Evolutionary conservation across 2,113 vertebrate genomes (phyloP), one percentile per base, ranked within the genome.

Genomic region (Oreotrochilus melanogaster): DNA sequence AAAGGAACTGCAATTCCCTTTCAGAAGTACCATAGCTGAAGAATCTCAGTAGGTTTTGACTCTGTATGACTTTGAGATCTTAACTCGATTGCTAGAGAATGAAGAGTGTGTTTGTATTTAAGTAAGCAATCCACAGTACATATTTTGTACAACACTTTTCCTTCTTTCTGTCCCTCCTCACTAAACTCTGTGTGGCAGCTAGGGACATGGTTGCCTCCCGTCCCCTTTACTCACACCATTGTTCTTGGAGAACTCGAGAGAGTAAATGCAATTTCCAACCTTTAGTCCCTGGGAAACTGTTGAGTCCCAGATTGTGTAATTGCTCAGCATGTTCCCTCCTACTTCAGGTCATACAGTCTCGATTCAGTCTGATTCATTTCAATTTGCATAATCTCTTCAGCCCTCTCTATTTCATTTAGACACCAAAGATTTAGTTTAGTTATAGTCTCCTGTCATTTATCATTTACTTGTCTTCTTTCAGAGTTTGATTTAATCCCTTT

Each of bases 401-500:
- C 45, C 22, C 31, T 65, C 84, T 56, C 6, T 33, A 73, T 70
- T 79, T 95, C 73, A 66, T 37, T 64, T 33, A 43, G 76, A 78
- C 88, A 90, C 83, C 65, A 22, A 67, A 43, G 50, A 51, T 89
- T 84, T 86, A 61, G 64, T 71, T 90, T 31, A 42, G 78, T 60
- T 64, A 53, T 62, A 83, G 66, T 39, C n/a, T 35, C 9, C 1
- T 53, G 11, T 54, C 79, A 74, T 88, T 95, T 93, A 88, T 93
- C 42, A 85, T 88, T 90, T 71, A 39, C 76, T 94, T 89, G 43
- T 88, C 93, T 58, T 53, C 75, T 85, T 82, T 75, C 81, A 4
- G 30, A 89, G 73, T 91, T 93, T 83, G 92, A 95, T 95, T 96
- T 88, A 92, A 96, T 94, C 86, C 79, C 87, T 91, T 39, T 94